Evolutionary conservation across 2,113 vertebrate species (phyloP).

Genomic region (Diphyllodes magnificus): DNA sequence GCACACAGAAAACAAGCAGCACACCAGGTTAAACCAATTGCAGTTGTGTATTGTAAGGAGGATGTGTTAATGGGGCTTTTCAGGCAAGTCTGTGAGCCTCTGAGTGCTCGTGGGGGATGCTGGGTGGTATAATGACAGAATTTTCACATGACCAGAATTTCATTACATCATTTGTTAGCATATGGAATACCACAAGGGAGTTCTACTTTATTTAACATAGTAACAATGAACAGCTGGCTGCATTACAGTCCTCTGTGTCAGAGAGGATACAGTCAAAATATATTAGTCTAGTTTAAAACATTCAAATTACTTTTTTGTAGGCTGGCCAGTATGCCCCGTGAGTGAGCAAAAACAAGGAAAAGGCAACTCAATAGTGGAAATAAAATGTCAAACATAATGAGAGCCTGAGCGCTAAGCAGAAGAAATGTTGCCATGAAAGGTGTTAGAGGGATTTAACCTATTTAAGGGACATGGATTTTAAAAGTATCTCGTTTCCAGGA

Average conservation of each 20-base stretch:
- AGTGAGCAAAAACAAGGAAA: constrained; percentile 33
- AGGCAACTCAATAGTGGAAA: constrained; percentile 12
- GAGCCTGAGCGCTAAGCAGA: background rate
- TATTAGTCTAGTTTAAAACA: constrained; percentile 36
- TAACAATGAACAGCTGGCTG: constrained; percentile 56
- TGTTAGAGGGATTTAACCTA: constrained; percentile 25
- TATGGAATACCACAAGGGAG: constrained; percentile 33
- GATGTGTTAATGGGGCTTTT: background rate
- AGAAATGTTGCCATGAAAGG: constrained; percentile 18
- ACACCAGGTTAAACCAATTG: background rate
- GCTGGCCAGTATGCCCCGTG: background rate
- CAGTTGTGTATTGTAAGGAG: background rate
- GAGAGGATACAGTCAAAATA: constrained; percentile 51
- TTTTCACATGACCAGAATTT: constrained; percentile 42
- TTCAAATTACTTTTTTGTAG: constrained; percentile 19
- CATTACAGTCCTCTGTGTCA: constrained; percentile 25
- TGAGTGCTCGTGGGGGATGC: background rate
- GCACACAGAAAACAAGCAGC: background rate
- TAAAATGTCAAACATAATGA: constrained; percentile 55
- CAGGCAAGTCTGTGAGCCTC: background rate
- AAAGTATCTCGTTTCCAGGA: constrained; percentile 3
- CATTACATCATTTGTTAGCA: constrained; percentile 47
- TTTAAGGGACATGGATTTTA: background rate
- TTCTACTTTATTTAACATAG: constrained; percentile 47
- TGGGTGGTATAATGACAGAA: background rate